Base-by-base conservation (phyloP, 2,888 invertebrate genomes). In the Drosophila rellima region DNA sequence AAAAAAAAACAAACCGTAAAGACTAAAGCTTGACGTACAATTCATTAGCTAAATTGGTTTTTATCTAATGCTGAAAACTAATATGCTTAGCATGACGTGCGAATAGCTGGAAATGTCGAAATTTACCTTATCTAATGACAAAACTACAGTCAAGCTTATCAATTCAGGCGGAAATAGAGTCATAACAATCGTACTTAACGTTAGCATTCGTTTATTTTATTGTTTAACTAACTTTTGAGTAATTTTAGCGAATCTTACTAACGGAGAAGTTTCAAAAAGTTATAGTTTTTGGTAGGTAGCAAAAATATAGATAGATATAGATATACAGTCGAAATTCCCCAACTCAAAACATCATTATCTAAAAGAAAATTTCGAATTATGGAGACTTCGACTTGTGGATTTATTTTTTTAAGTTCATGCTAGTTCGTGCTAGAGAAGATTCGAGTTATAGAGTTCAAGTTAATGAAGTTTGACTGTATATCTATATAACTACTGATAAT, bases 1-100 rank as follows among this genome's bases (percentile, higher is more conserved):
- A 26, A 18, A 5, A 33, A 54, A 18, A 15, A 31, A 23, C 26
- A 31, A 44, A 74, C 51, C 64, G 56, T 74, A 54, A 54, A 60
- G 13, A 54, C 56, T 7, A 18, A 10, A 51, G 48, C 39, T 37
- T 55, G 62, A 63, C 55, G 62, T n/a, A 42, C 55, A 20, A 40
- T 18, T 37, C 29, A 55, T 51, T 29, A 45, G 20, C 15, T 35
- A 17, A 47, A 45, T 50, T 40, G 15, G 35, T 11, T 33, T 35
- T 37, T 61, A 37, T 51, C 52, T 52, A 29, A 42, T 15, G 35
- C 20, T 33, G 17, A 15, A 33, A 48, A 39, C 11, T 39, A 57
- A 51, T 31, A 20, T 39, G 20, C 48, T 37, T 20, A 18, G 39
- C 39, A 48, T 62, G 39, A 13, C 39, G n/a, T 31, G 50, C 17